phyloP scores from a whole-genome alignment of 2,113 vertebrate genomes.

The Miniopterus natalensis region DNA sequence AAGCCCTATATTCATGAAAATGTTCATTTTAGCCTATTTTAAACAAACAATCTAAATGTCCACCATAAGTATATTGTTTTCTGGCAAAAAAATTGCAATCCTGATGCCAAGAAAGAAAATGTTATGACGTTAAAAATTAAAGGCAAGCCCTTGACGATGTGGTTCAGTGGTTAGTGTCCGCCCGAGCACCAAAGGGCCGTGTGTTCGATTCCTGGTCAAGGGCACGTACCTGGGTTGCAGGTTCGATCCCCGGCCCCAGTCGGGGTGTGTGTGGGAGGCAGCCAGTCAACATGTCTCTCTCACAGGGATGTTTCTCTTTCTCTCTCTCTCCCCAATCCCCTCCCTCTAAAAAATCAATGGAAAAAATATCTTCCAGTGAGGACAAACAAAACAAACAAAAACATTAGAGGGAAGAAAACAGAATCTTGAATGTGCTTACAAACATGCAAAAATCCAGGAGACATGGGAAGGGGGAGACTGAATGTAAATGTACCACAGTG shows the following conservation, averaged over 20 bases:
- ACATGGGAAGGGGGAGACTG: background rate
- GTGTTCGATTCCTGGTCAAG: too few species aligned
- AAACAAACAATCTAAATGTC: background rate
- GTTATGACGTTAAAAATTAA: background rate
- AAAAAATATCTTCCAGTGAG: too few species aligned
- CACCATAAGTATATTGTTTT: background rate
- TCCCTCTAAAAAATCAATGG: too few species aligned
- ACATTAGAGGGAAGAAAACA: background rate
- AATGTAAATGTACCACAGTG: background rate
- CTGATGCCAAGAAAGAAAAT: background rate
- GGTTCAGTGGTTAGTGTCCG: too few species aligned
- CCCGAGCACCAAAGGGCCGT: too few species aligned
- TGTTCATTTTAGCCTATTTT: slow-evolving; percentile 30
- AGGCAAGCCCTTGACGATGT: background rate
- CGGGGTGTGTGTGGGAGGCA: too few species aligned
- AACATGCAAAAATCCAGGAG: background rate
- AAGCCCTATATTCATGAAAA: slow-evolving; percentile 14
- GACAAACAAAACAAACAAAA: background rate
- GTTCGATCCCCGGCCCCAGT: too few species aligned
- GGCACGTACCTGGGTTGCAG: too few species aligned
- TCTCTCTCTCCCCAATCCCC: too few species aligned
- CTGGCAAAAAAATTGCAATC: background rate
- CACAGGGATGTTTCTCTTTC: too few species aligned
- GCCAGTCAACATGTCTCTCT: too few species aligned
- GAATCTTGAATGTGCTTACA: background rate